Conservation (phyloP, 2,797 vertebrate genomes). For the Eulemur mongoz region DNA sequence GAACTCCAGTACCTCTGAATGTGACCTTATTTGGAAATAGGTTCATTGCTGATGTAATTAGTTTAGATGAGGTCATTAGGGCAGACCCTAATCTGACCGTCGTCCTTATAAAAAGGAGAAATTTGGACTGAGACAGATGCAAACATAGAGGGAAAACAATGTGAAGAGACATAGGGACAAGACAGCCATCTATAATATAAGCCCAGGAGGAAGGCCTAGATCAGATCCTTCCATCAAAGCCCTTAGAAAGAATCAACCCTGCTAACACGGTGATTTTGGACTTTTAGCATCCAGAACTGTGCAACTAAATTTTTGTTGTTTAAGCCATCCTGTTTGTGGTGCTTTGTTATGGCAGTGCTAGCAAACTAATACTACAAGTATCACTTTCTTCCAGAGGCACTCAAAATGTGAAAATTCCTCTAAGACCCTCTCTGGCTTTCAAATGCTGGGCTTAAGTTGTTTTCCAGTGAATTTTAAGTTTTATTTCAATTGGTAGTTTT, state of each 20-base stretch:
- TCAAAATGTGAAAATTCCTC: background rate
- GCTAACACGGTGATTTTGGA: background rate
- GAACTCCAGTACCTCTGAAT: background rate
- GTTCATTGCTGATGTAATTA: background rate
- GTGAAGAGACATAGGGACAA: background rate
- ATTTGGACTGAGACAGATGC: background rate
- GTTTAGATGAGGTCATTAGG: background rate
- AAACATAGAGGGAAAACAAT: background rate
- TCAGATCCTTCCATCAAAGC: background rate
- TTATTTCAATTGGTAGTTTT: background rate
- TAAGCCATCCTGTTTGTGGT: background rate
- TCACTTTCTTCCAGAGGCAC: background rate
- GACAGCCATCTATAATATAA: background rate
- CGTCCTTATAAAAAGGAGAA: background rate
- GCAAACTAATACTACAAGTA: background rate
- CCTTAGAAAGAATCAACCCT: background rate
- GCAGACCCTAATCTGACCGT: background rate
- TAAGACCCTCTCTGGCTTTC: background rate
- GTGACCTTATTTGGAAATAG: background rate
- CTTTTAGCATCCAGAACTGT: background rate
- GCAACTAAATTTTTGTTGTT: background rate
- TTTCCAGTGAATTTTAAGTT: background rate
- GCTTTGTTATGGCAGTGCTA: background rate
- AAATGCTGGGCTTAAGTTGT: background rate
- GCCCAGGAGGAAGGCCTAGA: background rate